Base-by-base conservation (phyloP, 1,140 invertebrate species). In the Drosophila kikkawai region DNA sequence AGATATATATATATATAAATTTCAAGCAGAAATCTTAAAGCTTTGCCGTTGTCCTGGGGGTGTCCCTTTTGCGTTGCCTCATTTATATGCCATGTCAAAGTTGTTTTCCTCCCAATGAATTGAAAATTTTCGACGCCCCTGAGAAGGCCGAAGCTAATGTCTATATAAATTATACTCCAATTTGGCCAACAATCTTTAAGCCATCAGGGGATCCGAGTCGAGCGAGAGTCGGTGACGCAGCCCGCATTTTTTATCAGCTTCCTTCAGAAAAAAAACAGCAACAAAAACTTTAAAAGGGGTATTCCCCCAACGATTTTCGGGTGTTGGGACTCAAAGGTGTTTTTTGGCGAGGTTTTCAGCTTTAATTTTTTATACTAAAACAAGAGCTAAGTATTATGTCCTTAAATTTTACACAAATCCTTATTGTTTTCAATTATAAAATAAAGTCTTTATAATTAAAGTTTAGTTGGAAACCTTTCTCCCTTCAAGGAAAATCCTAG, bases 91-190 rank as follows among this genome's bases (percentile, higher is more conserved):
- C 66, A 71, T 45, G 42, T 58, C 65, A 71, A 71, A 70, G 66
- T 70, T 44, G 66, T 73, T 50, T 34, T 22, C 13, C 68, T 17
- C 12, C 34, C 66, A 71, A 73, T 71, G 69, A 71, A 71, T 71
- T 50, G 44, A 73, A 59, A 73, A 70, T 70, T 51, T 70, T 29
- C 32, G 26, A 32, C 66, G 45, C 45, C 58, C 26, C 26, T 26
- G 26, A 26, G 26, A 29, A 29, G 26, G 42, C 29, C 59, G 19
- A 34, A 41, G 61, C 69, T 73, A 71, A 73, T 73, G 71, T 55
- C 75, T 36, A 77, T 68, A 77, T 69, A 77, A 67, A 78, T 69
- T 68, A 68, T 53, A 59, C 56, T 55, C 48, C 64, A 77, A 71
- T 71, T 71, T 60, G 55, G 55, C 12, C 22, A 22, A 19, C 55